Evolutionary conservation across 1,140 invertebrate species (phyloP).

Genomic region (Danaus plexippus): DNA sequence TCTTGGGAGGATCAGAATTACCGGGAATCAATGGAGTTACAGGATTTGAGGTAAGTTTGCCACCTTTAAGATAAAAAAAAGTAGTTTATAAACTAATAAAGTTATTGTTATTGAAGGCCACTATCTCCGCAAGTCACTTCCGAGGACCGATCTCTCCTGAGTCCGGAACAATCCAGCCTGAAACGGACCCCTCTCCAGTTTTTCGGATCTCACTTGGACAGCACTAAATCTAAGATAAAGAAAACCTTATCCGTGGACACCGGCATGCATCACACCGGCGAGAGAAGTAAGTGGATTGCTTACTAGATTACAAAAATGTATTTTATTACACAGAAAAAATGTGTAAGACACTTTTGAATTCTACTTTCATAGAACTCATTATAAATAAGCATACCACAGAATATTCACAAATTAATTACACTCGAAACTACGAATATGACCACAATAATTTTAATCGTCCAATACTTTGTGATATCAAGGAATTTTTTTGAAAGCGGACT

Average conservation of each 20-base stretch:
- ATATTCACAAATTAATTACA: too few species aligned
- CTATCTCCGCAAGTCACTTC: slow-evolving; percentile 60
- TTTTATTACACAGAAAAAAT: too few species aligned
- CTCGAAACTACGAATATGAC: too few species aligned
- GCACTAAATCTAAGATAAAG: slow-evolving; percentile 62
- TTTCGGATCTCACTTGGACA: slow-evolving; percentile 61
- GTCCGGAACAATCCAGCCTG: slow-evolving; percentile 53
- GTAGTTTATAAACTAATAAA: too few species aligned
- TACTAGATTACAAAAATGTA: too few species aligned
- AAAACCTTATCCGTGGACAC: slow-evolving; percentile 69
- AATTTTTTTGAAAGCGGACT: too few species aligned
- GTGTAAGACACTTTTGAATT: too few species aligned
- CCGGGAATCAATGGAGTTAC: slow-evolving; percentile 65
- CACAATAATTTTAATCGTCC: too few species aligned
- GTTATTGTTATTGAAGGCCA: slow-evolving; percentile 39
- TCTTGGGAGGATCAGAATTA: slow-evolving; percentile 69
- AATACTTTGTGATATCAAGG: too few species aligned
- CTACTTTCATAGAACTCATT: too few species aligned
- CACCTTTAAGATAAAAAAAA: too few species aligned
- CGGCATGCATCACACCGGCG: slow-evolving; percentile 67
- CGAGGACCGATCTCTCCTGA: slow-evolving; percentile 59
- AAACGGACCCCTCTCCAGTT: slow-evolving; percentile 57
- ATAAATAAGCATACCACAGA: too few species aligned
- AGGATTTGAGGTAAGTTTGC: slow-evolving; percentile 52
- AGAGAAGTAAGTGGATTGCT: slow-evolving; percentile 36